Conservation (phyloP, 2,888 invertebrate genomes). For the Megalurothrips usitatus region DNA sequence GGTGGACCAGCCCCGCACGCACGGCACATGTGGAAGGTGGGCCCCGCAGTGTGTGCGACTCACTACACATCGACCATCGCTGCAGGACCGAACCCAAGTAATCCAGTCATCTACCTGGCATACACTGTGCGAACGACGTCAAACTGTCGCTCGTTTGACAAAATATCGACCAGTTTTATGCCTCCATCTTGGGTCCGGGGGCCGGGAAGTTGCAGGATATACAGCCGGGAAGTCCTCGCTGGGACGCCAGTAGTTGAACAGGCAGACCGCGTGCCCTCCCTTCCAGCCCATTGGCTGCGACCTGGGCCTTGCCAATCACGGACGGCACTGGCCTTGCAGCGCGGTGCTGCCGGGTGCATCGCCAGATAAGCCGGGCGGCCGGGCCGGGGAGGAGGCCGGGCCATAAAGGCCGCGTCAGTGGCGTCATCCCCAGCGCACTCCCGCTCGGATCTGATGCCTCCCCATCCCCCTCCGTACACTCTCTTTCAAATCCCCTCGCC, state of each 20-base stretch:
- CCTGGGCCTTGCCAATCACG: neutral
- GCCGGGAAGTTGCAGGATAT: too few species aligned
- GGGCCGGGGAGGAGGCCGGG: neutral
- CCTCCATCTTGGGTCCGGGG: too few species aligned
- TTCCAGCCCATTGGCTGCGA: neutral
- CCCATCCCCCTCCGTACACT: neutral
- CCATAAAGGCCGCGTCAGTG: conserved; percentile 2
- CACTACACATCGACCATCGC: too few species aligned
- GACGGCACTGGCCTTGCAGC: neutral
- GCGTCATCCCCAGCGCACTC: conserved; percentile 9
- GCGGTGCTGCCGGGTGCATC: neutral
- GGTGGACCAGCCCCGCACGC: too few species aligned
- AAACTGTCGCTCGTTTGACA: too few species aligned
- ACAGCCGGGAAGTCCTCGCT: too few species aligned
- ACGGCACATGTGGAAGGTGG: too few species aligned
- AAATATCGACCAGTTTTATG: too few species aligned
- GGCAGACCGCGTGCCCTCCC: neutral
- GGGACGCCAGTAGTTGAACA: neutral
- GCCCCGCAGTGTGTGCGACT: too few species aligned
- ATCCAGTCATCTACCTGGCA: too few species aligned
- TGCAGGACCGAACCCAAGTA: too few species aligned
- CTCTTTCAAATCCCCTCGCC: neutral
- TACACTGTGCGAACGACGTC: too few species aligned
- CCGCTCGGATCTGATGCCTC: neutral
- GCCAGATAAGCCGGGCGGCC: neutral